Conservation (phyloP, 2,797 vertebrate species). For the Dendrocincla tyrannina region DNA sequence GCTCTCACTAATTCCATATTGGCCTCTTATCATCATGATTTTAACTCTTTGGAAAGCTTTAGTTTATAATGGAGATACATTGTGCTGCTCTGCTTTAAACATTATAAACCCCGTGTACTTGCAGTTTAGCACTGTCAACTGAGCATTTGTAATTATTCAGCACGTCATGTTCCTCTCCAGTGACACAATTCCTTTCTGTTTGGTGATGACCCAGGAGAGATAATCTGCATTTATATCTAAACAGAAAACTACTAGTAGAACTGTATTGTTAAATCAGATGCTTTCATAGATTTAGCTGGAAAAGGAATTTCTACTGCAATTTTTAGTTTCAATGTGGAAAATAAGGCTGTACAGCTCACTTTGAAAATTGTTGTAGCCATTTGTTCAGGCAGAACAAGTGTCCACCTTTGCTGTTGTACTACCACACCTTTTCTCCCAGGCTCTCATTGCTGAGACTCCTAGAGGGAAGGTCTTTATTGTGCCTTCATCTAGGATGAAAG, state of each 20-base stretch:
- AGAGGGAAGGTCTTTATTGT: slow-evolving; percentile 22
- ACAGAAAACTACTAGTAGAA: not conserved
- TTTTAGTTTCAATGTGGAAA: slow-evolving; percentile 4
- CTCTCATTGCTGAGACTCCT: not conserved
- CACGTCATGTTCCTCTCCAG: not conserved
- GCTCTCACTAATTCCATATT: slow-evolving; percentile 26
- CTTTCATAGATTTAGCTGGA: not conserved
- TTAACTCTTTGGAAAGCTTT: slow-evolving; percentile 40
- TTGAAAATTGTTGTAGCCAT: not conserved
- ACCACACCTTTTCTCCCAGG: not conserved
- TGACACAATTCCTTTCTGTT: slow-evolving; percentile 1
- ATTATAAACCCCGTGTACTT: not conserved
- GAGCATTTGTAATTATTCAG: slow-evolving; percentile 9
- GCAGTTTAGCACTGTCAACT: not conserved
- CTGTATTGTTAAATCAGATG: not conserved
- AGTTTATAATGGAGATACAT: slow-evolving; percentile 1
- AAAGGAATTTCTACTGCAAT: not conserved
- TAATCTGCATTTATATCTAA: not conserved
- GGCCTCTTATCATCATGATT: slow-evolving; percentile 10
- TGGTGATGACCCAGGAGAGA: not conserved
- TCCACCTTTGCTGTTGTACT: not conserved
- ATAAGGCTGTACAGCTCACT: not conserved
- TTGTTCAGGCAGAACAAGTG: not conserved
- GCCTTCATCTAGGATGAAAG: slow-evolving; percentile 2
- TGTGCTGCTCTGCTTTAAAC: slow-evolving; percentile 3